Conservation (phyloP, 2,113 vertebrate genomes). For the Bos indicus region DNA sequence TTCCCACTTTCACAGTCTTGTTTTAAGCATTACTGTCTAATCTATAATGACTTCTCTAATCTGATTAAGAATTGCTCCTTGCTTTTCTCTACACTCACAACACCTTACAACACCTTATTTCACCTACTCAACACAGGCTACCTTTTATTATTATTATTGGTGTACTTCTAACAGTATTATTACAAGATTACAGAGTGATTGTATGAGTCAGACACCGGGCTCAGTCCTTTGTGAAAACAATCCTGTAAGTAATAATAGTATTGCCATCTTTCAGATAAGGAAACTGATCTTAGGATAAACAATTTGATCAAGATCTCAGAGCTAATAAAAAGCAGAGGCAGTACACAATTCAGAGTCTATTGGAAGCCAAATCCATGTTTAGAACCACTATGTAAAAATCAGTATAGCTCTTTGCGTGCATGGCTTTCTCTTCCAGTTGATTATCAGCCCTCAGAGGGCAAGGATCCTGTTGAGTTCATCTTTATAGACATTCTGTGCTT, state of each 20-base stretch:
- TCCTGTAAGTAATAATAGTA: neutral
- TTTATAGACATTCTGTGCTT: neutral
- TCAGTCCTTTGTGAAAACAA: neutral
- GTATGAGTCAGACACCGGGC: neutral
- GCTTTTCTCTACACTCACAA: neutral
- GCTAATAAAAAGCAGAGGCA: neutral
- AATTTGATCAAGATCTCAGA: neutral
- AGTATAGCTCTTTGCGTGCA: neutral
- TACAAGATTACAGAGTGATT: neutral
- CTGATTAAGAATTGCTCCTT: neutral
- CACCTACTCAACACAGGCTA: neutral
- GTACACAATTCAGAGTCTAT: neutral
- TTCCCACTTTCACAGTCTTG: neutral
- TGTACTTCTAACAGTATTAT: neutral
- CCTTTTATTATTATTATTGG: neutral
- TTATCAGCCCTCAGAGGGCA: neutral
- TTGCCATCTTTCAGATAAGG: neutral
- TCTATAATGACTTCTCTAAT: neutral
- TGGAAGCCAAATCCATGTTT: neutral
- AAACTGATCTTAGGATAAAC: neutral
- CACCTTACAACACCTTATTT: neutral
- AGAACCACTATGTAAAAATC: neutral
- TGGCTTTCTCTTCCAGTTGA: neutral
- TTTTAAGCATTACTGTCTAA: neutral
- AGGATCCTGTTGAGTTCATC: neutral